Evolutionary conservation across 2,113 vertebrate species (phyloP).

Genomic region (Semnornis frantzii): DNA sequence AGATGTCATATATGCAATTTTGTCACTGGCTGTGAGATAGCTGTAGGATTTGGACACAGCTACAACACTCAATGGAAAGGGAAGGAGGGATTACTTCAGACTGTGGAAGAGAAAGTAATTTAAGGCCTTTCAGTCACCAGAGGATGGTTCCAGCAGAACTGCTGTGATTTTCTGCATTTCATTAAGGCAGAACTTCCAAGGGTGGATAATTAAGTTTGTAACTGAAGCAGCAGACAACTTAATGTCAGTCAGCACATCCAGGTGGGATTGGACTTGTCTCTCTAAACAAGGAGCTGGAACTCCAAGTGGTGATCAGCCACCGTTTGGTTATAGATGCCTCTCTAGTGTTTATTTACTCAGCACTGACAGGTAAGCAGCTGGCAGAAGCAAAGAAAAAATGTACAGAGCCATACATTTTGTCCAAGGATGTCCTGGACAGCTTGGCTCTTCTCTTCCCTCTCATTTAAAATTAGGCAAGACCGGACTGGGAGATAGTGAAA

Average conservation of each 20-base stretch:
- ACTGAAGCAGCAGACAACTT: conserved; percentile 16
- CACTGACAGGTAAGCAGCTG: neutral
- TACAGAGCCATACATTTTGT: neutral
- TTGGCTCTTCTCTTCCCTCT: neutral
- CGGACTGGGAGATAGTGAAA: neutral
- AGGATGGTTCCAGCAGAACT: neutral
- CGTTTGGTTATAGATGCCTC: neutral
- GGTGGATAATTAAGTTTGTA: conserved; percentile 4
- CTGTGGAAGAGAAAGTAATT: neutral
- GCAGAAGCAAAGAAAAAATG: neutral
- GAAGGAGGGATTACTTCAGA: neutral
- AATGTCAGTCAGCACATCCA: neutral
- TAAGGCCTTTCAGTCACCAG: neutral
- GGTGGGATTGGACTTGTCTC: neutral
- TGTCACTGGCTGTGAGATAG: neutral
- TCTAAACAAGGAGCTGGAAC: conserved; percentile 5
- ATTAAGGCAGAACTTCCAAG: neutral
- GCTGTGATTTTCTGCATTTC: neutral
- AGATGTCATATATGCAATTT: neutral
- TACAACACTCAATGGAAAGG: neutral
- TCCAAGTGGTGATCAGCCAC: neutral
- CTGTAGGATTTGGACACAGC: neutral
- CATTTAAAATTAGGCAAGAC: neutral
- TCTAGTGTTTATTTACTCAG: conserved; percentile 6
- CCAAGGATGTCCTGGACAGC: neutral